Evolutionary conservation across 1,140 invertebrate species (phyloP).

Genomic region (Ips typographus): DNA sequence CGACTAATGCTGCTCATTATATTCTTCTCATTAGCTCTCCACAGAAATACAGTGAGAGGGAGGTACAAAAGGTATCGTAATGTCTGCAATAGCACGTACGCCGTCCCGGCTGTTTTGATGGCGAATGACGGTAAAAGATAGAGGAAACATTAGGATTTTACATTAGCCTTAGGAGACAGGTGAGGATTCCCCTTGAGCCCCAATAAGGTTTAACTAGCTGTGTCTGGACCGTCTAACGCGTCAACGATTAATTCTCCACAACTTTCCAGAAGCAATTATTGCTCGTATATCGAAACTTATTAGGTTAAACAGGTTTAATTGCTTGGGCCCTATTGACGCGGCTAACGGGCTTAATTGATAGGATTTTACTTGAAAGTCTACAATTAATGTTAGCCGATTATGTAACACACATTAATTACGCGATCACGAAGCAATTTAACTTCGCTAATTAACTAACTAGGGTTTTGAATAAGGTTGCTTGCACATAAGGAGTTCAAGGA

Average conservation of each 20-base stretch:
- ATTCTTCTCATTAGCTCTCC: constrained; percentile 15
- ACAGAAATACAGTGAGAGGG: neutral
- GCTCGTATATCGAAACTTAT: constrained; percentile 11
- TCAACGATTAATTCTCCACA: neutral
- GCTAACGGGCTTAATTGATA: constrained; percentile 9
- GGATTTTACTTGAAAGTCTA: constrained; percentile 15
- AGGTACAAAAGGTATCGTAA: neutral
- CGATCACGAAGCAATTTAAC: constrained; percentile 17
- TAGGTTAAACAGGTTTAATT: constrained; percentile 14
- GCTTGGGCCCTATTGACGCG: neutral
- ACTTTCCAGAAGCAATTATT: neutral
- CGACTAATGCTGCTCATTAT: constrained; percentile 10
- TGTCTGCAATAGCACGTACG: constrained; percentile 8
- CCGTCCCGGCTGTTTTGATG: constrained; percentile 2
- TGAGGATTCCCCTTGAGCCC: neutral
- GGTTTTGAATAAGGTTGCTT: constrained; percentile 9
- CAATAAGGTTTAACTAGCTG: neutral
- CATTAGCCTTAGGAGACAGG: constrained; percentile 4
- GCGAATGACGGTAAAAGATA: neutral
- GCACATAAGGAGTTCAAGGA: constrained; percentile 10
- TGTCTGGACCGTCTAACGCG: neutral
- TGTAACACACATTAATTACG: constrained; percentile 17
- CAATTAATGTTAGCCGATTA: constrained; percentile 13
- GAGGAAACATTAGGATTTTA: constrained; percentile 13
- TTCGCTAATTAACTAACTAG: constrained; percentile 13